Conservation (phyloP, 2,888 invertebrate genomes). For the Latrodectus elegans region DNA sequence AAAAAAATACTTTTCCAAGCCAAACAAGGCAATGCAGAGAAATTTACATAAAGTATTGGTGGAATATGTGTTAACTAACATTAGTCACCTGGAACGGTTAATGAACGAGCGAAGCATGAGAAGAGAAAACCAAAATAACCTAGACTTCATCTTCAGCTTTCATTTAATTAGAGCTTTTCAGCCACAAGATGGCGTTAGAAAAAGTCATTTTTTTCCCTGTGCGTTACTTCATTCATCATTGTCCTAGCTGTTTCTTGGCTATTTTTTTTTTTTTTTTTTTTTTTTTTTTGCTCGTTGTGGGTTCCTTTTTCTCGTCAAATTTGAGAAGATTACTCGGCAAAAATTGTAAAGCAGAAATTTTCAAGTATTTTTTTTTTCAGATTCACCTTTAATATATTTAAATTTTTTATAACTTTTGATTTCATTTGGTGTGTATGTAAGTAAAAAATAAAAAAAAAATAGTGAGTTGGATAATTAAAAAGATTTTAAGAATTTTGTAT, state of each 20-base stretch:
- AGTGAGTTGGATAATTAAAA: too few relatives aligned
- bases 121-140: conserved; percentile 1
- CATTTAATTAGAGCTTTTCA: conserved; percentile 58
- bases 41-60: conserved; percentile 15
- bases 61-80: conserved; percentile 37
- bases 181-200: conserved; percentile 19
- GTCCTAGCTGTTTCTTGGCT: background rate
- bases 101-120: conserved; percentile 28
- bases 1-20: background rate
- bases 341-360: too few relatives aligned
- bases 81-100: conserved; percentile 42
- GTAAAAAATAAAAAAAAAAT: too few relatives aligned
- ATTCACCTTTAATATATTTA: too few relatives aligned
- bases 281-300: background rate
- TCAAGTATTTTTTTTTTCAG: too few relatives aligned
- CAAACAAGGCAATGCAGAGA: conserved; percentile 10
- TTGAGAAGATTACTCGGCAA: background rate
- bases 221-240: background rate
- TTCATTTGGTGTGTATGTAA: too few relatives aligned
- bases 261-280: too few relatives aligned
- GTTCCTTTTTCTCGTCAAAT: background rate
- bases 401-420: too few relatives aligned
- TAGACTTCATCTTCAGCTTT: conserved; percentile 44
- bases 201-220: background rate
- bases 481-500: too few relatives aligned